These are phyloP conservation scores for Sphaerophoria rueppellii DNA, from an alignment of 2,888 invertebrate species.

Conservation along the genomic window DNA sequence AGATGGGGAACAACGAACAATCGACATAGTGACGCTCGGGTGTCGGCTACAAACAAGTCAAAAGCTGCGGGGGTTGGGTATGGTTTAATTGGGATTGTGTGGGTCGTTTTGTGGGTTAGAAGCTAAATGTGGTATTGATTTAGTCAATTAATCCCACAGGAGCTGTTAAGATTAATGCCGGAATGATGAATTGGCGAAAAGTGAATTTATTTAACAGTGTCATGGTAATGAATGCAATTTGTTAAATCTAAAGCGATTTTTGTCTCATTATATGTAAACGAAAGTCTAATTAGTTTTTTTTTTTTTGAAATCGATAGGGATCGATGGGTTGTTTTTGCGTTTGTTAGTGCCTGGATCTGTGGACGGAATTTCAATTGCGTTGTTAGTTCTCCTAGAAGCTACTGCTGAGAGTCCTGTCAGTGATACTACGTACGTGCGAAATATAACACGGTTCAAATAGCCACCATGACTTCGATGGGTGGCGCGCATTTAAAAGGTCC, in stretches of 20 bases:
- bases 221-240: not conserved
- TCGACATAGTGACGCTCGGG: not conserved
- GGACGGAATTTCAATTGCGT: no score
- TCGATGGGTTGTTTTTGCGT: not conserved
- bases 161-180: conserved; percentile 63
- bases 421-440: no score
- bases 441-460: no score
- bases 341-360: no score
- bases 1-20: conserved; percentile 10
- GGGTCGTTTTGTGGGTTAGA: conserved; percentile 65
- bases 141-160: conserved; percentile 69
- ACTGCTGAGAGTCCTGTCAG: no score
- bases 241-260: conserved; percentile 14
- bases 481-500: no score
- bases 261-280: conserved; percentile 52
- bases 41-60: not conserved
- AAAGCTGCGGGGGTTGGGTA: conserved; percentile 45
- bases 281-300: conserved; percentile 53
- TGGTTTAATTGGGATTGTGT: conserved; percentile 58
- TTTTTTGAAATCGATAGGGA: conserved; percentile 40
- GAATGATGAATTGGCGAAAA: conserved; percentile 65
- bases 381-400: no score
- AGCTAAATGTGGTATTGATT: conserved; percentile 59
- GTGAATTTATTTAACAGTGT: conserved; percentile 40
- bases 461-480: no score